phyloP scores from a whole-genome alignment of 2,113 vertebrate species.

The Perca schrenkii region DNA sequence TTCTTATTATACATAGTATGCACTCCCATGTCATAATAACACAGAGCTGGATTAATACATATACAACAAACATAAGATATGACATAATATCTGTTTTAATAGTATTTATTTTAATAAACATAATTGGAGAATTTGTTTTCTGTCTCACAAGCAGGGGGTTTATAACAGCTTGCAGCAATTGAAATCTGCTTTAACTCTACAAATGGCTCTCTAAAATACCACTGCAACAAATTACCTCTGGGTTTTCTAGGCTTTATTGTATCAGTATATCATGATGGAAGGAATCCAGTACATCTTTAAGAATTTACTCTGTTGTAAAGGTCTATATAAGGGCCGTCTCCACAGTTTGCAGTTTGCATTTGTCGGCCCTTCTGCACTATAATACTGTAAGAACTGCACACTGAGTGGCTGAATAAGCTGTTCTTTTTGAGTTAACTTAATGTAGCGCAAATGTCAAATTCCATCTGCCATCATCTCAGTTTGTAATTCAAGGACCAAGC shows the following conservation, averaged over 20 bases:
- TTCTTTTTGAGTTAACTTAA: constrained; percentile 50
- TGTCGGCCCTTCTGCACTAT: not conserved
- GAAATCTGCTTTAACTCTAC: constrained; percentile 10
- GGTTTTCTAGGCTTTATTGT: constrained; percentile 23
- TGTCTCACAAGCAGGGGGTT: constrained; percentile 13
- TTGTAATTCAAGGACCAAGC: constrained; percentile 58
- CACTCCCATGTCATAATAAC: constrained; percentile 8
- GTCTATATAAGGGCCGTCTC: constrained; percentile 16
- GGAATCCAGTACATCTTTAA: constrained; percentile 17
- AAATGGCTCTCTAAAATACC: constrained; percentile 19
- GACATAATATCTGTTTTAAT: not conserved
- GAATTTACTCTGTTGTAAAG: constrained; percentile 40
- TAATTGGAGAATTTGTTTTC: constrained; percentile 19
- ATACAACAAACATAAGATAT: constrained; percentile 3
- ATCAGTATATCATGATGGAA: constrained; percentile 24
- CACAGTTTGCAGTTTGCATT: constrained; percentile 10
- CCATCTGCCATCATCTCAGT: constrained; percentile 47
- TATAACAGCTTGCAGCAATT: constrained; percentile 27
- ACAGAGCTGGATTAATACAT: not conserved
- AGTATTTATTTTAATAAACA: constrained; percentile 24
- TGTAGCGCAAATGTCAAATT: constrained; percentile 57
- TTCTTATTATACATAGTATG: not conserved
- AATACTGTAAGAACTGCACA: not conserved
- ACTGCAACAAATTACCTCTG: constrained; percentile 24
- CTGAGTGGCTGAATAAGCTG: constrained; percentile 27